A percentile compares a stretch with the other conserved stretches of the same genome.
Evolutionary conservation across 2,888 invertebrate species (phyloP).

Genomic region (Gastracanthus pulcherrimus): DNA sequence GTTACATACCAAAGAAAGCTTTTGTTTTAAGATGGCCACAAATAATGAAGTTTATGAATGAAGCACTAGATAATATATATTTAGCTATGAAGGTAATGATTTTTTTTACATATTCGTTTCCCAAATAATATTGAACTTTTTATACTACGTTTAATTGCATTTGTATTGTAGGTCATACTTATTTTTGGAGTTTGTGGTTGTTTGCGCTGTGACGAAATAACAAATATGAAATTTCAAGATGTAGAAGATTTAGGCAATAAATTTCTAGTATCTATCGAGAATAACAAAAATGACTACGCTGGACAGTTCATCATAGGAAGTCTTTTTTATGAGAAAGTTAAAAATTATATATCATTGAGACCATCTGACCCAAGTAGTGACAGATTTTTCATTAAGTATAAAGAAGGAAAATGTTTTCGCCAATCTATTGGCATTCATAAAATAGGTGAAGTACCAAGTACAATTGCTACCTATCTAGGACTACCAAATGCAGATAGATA

Average conservation of each 20-base stretch:
- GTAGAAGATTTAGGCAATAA: conserved; percentile 28
- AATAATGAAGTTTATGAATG: conserved; percentile 52
- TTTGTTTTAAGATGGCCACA: no score
- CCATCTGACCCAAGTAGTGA: conserved; percentile 26
- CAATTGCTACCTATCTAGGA: conserved; percentile 35
- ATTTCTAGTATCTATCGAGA: conserved; percentile 10
- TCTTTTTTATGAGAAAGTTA: conserved; percentile 36
- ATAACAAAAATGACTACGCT: conserved; percentile 45
- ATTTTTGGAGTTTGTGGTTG: no score
- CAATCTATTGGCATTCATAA: conserved; percentile 46
- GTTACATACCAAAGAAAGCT: conserved; percentile 57
- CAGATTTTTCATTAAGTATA: conserved; percentile 47
- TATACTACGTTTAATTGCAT: no score
- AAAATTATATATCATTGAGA: conserved; percentile 45
- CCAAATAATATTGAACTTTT: no score
- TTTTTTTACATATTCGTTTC: conserved; percentile 28
- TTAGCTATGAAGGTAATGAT: conserved; percentile 35
- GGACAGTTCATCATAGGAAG: conserved; percentile 48
- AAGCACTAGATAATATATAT: conserved; percentile 45
- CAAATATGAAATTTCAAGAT: conserved; percentile 9
- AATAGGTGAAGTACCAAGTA: conserved; percentile 38
- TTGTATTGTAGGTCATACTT: no score
- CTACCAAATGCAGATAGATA: conserved; percentile 38
- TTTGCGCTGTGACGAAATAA: conserved; percentile 37
- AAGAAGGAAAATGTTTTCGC: conserved; percentile 33